Conservation (phyloP, 1,140 invertebrate genomes). For the Mamestra configurata region DNA sequence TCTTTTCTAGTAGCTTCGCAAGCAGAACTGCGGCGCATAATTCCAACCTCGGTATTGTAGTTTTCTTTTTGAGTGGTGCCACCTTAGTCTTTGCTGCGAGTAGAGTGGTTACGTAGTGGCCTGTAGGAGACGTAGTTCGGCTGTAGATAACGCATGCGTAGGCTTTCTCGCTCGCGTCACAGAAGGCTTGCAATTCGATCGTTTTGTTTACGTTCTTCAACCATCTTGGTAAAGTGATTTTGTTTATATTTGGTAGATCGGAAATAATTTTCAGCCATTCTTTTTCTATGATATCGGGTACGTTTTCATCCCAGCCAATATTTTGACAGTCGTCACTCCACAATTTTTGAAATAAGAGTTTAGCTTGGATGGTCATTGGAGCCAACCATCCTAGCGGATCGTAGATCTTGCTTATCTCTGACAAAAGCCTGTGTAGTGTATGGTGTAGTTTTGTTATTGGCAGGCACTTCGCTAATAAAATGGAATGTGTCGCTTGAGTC, state of each 20-base stretch:
- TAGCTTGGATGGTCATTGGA: conserved; percentile 73
- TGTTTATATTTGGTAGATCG: conserved; percentile 59
- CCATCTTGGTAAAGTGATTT: conserved; percentile 60
- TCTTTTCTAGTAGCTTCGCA: conserved; percentile 20
- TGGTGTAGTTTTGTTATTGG: conserved; percentile 19
- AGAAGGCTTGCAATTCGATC: conserved; percentile 67
- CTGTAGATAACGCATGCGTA: conserved; percentile 65
- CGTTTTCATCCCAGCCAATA: conserved; percentile 40
- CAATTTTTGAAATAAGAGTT: conserved; percentile 79
- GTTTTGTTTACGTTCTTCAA: conserved; percentile 33
- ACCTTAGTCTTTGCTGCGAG: conserved; percentile 35
- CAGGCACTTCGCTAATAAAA: conserved; percentile 38
- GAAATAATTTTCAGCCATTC: conserved; percentile 59
- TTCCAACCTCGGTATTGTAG: conserved; percentile 34
- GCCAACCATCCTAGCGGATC: too few relatives aligned
- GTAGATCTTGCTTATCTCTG: conserved; percentile 69
- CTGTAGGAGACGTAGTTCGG: background rate
- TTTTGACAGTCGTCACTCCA: conserved; percentile 58
- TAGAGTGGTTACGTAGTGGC: background rate
- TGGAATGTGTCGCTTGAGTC: conserved; percentile 57
- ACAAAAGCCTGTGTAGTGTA: conserved; percentile 63
- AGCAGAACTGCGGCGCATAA: conserved; percentile 41
- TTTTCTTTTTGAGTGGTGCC: conserved; percentile 26
- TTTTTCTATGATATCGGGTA: conserved; percentile 58
- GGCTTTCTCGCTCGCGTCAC: conserved; percentile 66